Evolutionary conservation across 1,140 invertebrate species (phyloP), one percentile per base, ranked within the genome.

Genomic region (Sesamia nonagrioides): DNA sequence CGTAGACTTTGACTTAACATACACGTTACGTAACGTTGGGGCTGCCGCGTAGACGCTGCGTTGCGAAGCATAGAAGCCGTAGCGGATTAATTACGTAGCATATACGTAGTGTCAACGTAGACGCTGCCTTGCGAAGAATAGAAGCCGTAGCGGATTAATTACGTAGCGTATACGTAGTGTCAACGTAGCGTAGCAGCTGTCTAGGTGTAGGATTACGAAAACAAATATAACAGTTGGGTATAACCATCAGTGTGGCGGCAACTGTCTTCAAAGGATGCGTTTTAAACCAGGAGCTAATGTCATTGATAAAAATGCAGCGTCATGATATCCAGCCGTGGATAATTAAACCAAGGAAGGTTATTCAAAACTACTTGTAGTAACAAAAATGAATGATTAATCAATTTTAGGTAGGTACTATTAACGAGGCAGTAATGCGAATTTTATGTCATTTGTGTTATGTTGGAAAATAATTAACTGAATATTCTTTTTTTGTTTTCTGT

Each of bases 371-470:
- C 21, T 60, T 17, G 11, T 60, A 21, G 15, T 60, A 60, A 35
- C 56, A n/a, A 15, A 35, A 60, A 60, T 33, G 56, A 60, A 35
- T 60, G 56, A 60, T 60, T 60, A 60, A 60, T 60, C 27, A 35
- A 60, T 60, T 60, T 60, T 35, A 60, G 7, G n/a, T n/a, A n/a
- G n/a, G n/a, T n/a, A n/a, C n/a, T 35, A 6, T 60, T 35, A 60
- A 60, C 13, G 11, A 35, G 27, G 11, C 15, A 7, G 3, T 60
- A n/a, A 35, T 35, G 21, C 3, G 13, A 21, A 9, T 21, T 56
- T 56, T 56, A 21, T 52, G 4, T 52, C n/a, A 52, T 52, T 18
- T 52, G 50, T 52, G n/a, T 52, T 18, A 18, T 17, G 21, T 21
- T 5, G 27, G 1, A 27, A 27, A 27, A 27, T 3, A 27, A 27